Percentiles rank a stretch among this genome's conserved stretches.
phyloP scores from a whole-genome alignment of 2,113 vertebrate species.

The Anthoscopus minutus region DNA sequence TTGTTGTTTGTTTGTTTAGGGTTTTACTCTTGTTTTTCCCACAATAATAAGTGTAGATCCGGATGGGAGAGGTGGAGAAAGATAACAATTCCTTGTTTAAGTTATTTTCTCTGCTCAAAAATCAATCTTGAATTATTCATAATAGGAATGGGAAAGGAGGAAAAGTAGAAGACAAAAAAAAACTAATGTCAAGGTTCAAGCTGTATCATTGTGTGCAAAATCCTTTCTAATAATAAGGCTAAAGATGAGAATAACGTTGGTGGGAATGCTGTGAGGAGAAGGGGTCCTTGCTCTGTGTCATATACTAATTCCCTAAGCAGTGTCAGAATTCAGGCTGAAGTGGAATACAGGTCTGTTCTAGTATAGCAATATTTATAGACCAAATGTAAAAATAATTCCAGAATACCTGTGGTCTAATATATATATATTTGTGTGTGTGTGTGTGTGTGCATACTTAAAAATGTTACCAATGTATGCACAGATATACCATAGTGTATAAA shows the following conservation, averaged over 20 bases:
- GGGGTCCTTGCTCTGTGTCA: neutral
- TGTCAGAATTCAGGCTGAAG: neutral
- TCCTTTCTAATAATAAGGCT: neutral
- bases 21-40: neutral
- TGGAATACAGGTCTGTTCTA: neutral
- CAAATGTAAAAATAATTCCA: neutral
- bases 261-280: neutral
- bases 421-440: neutral
- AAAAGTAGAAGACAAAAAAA: neutral
- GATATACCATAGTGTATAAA: neutral
- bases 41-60: neutral
- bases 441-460: neutral
- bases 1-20: neutral
- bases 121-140: neutral
- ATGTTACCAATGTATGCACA: neutral
- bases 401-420: neutral
- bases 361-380: neutral
- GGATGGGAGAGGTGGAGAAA: neutral
- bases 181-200: neutral
- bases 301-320: neutral
- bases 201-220: neutral
- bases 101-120: slow-evolving; percentile 3
- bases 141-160: neutral
- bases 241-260: neutral
- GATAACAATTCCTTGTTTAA: neutral